These are phyloP conservation scores for Euwallacea similis DNA, from an alignment of 1,140 invertebrate genomes.

Conservation along the genomic window DNA sequence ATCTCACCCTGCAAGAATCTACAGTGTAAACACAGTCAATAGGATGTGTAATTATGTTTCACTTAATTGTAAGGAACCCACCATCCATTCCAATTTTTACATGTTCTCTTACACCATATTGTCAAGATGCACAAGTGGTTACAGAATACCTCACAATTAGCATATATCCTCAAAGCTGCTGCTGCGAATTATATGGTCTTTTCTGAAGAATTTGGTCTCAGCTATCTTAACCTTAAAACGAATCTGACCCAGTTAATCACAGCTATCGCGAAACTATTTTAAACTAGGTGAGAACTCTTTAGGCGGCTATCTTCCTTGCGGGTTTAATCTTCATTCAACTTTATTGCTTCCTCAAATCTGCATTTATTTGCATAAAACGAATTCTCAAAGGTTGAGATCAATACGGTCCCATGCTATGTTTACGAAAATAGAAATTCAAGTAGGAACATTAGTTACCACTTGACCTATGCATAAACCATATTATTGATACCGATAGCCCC, in stretches of 20 bases:
- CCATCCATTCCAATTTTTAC: too few species aligned
- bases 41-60: too few species aligned
- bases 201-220: not conserved
- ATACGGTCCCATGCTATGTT: not conserved
- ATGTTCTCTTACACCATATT: too few species aligned
- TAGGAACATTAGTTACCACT: not conserved
- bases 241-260: constrained; percentile 12
- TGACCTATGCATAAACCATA: too few species aligned
- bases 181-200: too few species aligned
- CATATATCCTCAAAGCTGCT: too few species aligned
- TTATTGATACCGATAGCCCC: too few species aligned
- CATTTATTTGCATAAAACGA: not conserved
- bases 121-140: too few species aligned
- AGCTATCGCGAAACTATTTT: not conserved
- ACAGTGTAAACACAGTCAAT: too few species aligned
- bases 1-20: too few species aligned
- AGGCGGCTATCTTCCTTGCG: not conserved
- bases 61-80: too few species aligned
- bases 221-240: not conserved
- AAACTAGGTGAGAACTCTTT: constrained; percentile 2
- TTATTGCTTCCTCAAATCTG: constrained; percentile 9
- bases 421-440: not conserved
- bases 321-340: constrained; percentile 5
- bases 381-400: not conserved
- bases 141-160: too few species aligned